Conservation (phyloP, 1,140 invertebrate species). For the Paralvinella palmiformis region DNA sequence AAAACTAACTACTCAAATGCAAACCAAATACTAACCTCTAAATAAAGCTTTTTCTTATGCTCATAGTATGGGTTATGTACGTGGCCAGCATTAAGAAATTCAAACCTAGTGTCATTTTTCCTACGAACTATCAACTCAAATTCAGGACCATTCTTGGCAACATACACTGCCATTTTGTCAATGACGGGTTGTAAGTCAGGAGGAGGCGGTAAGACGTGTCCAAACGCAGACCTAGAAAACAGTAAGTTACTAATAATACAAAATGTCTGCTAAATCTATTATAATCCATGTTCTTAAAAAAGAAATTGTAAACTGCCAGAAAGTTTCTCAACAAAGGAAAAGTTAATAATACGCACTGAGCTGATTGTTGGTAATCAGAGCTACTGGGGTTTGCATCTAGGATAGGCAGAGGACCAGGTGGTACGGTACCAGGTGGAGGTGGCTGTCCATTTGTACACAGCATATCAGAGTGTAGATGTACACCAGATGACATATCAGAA, state of each 20-base stretch:
- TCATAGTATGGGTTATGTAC: slow-evolving; percentile 39
- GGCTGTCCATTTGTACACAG: slow-evolving; percentile 21
- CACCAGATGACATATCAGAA: no score
- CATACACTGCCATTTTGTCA: slow-evolving; percentile 92
- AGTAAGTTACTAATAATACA: no score
- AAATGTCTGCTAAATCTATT: no score
- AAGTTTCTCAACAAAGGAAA: no score
- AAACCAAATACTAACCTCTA: slow-evolving; percentile 25
- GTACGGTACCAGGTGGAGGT: slow-evolving; percentile 23
- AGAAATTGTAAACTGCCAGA: no score
- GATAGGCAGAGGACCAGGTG: slow-evolving; percentile 55
- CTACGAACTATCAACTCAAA: slow-evolving; percentile 83
- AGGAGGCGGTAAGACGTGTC: slow-evolving; percentile 58
- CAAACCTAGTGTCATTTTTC: slow-evolving; percentile 75
- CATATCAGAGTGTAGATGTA: no score
- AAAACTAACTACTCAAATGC: no score
- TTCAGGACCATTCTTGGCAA: slow-evolving; percentile 85
- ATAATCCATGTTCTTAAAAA: no score
- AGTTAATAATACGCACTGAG: no score
- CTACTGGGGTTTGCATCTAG: slow-evolving; percentile 67
- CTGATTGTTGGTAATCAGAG: no score
- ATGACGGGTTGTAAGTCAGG: slow-evolving; percentile 79
- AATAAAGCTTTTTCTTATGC: slow-evolving; percentile 36
- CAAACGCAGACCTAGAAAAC: slow-evolving; percentile 1
- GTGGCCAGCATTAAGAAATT: slow-evolving; percentile 41